Conservation (phyloP, 2,888 invertebrate genomes). For the Aplocera efformata region DNA sequence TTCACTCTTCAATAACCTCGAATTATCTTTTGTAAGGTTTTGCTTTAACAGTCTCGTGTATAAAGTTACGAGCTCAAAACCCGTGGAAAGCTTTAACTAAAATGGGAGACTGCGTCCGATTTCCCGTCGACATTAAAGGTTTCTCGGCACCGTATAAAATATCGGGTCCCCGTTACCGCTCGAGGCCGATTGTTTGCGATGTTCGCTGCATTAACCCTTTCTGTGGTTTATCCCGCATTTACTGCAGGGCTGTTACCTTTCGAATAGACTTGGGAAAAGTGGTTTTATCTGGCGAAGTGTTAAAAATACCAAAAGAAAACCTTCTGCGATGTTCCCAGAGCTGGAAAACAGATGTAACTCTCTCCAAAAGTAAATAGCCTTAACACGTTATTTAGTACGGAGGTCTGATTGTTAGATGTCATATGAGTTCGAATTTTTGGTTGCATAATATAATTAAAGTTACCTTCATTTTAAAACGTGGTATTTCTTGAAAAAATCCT, state of each 20-base stretch:
- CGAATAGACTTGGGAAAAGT: conserved; percentile 8
- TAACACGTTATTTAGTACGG: too few species aligned
- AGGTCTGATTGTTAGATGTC: too few species aligned
- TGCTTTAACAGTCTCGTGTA: not conserved
- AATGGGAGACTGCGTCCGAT: conserved; percentile 11
- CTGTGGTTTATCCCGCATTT: conserved; percentile 36
- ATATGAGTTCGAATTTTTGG: too few species aligned
- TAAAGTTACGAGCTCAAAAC: not conserved
- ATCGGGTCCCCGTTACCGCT: conserved; percentile 34
- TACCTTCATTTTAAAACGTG: too few species aligned
- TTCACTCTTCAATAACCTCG: too few species aligned
- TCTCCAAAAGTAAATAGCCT: too few species aligned
- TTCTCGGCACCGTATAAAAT: conserved; percentile 40
- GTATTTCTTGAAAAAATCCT: too few species aligned
- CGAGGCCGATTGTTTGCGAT: conserved; percentile 51
- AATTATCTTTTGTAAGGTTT: too few species aligned
- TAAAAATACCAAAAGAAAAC: too few species aligned
- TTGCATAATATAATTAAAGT: too few species aligned
- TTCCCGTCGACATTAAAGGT: conserved; percentile 28
- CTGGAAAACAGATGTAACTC: too few species aligned
- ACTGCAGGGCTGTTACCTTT: conserved; percentile 25
- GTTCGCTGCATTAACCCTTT: conserved; percentile 59
- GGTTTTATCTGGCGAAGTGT: conserved; percentile 1
- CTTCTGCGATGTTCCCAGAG: too few species aligned
- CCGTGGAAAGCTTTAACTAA: not conserved